phyloP scores from a whole-genome alignment of 2,888 invertebrate genomes.

The Drosophila cognata region DNA sequence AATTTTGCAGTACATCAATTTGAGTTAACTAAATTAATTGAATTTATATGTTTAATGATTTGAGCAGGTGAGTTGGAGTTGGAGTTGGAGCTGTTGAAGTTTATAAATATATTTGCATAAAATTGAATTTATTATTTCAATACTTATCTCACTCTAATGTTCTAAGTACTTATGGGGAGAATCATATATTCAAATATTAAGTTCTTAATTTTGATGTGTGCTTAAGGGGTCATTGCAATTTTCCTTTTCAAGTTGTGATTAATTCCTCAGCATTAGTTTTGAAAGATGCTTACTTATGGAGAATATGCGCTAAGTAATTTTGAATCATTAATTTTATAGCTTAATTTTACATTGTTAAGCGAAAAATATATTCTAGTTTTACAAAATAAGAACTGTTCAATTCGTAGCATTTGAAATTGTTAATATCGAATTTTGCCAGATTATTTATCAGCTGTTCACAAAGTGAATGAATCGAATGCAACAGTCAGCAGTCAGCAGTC shows the following conservation, averaged over 20 bases:
- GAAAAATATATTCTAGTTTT: background rate
- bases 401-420: background rate
- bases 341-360: background rate
- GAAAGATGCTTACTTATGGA: background rate
- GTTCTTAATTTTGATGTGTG: background rate
- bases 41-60: background rate
- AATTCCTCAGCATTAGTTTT: background rate
- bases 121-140: background rate
- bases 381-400: background rate
- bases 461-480: background rate
- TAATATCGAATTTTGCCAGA: background rate
- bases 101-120: background rate
- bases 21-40: background rate
- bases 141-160: too few relatives aligned
- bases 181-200: background rate
- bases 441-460: slow-evolving; percentile 1
- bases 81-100: background rate
- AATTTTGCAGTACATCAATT: background rate
- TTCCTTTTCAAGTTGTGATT: background rate
- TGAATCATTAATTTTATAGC: background rate
- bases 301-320: background rate
- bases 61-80: background rate
- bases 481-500: slow-evolving; percentile 21
- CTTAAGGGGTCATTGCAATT: background rate
- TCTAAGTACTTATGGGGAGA: background rate